Conservation (phyloP, 2,113 vertebrate genomes). For the Pandion haliaetus region DNA sequence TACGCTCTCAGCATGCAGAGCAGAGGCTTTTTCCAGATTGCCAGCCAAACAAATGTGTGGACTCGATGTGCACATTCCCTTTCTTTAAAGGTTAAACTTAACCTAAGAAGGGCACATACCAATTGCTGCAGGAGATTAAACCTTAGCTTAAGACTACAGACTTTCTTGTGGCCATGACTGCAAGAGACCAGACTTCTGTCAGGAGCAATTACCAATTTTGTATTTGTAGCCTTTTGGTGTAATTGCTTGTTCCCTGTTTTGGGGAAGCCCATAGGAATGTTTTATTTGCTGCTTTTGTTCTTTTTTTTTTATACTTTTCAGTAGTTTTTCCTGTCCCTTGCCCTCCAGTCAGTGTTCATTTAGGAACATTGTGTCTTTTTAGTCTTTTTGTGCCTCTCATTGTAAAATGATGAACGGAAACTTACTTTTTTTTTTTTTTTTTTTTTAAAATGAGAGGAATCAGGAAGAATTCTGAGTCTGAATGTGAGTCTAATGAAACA, state of each 20-base stretch:
- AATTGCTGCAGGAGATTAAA: not conserved
- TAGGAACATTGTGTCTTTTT: not conserved
- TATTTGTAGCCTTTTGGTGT: not conserved
- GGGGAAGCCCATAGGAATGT: not conserved
- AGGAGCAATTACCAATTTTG: not conserved
- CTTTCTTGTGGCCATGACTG: not conserved
- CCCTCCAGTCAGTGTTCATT: not conserved
- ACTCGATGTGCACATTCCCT: not conserved
- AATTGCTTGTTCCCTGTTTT: not conserved
- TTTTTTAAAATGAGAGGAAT: not conserved
- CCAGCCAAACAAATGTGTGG: not conserved
- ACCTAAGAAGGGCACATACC: not conserved
- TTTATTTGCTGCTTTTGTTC: not conserved
- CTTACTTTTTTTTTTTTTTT: not conserved
- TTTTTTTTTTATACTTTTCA: not conserved
- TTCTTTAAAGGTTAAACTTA: not conserved
- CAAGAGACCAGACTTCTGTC: not conserved
- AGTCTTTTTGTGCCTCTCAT: not conserved
- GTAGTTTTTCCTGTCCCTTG: not conserved
- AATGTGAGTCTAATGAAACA: not conserved
- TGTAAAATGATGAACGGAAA: not conserved
- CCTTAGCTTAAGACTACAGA: not conserved
- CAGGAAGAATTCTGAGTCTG: not conserved
- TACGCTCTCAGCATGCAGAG: not conserved
- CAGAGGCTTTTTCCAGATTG: not conserved